Conservation (phyloP, 2,113 vertebrate species). For the Rynchops niger region DNA sequence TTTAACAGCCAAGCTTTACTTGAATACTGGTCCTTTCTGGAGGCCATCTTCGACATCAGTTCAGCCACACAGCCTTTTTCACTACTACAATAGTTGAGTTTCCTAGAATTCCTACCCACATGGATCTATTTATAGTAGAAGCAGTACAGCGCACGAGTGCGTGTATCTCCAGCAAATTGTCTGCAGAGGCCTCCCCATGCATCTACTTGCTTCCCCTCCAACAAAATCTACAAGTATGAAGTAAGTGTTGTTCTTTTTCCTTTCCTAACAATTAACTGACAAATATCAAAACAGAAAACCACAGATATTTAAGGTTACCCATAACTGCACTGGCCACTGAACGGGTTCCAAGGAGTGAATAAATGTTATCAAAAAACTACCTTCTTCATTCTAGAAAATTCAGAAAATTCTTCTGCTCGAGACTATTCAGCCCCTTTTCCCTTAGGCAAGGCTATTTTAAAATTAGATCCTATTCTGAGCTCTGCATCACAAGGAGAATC, state of each 20-base stretch:
- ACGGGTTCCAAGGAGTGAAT: accelerated
- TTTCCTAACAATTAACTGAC: neutral
- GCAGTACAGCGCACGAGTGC: no score
- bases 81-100: neutral
- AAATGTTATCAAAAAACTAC: neutral
- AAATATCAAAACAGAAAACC: neutral
- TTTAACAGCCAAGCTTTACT: neutral
- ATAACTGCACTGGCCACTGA: neutral
- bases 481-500: neutral
- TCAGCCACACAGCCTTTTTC: neutral
- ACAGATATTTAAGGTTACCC: neutral
- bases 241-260: neutral
- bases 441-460: neutral
- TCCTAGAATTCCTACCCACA: no score
- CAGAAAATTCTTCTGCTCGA: neutral
- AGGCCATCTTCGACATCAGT: neutral
- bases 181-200: no score
- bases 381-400: neutral
- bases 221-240: neutral
- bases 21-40: neutral
- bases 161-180: no score
- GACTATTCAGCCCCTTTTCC: neutral
- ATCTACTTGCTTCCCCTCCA: no score
- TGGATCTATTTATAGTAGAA: no score
- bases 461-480: neutral